Base-by-base conservation (phyloP, 2,888 invertebrate genomes). In the Ectobius pallidus region DNA sequence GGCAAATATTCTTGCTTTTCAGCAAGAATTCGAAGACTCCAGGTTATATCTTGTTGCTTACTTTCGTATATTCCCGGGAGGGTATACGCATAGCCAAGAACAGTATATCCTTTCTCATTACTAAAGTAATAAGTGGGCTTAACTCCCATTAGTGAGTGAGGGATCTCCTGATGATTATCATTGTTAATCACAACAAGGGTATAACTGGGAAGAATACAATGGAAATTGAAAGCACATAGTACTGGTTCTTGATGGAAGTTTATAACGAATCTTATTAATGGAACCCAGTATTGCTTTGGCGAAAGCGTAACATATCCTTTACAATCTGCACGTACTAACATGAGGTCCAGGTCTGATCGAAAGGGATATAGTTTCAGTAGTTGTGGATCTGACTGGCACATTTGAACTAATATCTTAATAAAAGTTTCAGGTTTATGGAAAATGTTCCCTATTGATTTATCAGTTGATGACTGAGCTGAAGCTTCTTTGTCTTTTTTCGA, bases 51-150 rank as follows among this genome's bases (percentile, higher is more conserved):
- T 14, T 32, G 58, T 2, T 67, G 39, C 7, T 75, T 65, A 0
- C 77, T 75, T 32, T 32, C 76, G 76, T 77, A 77, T n/a, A n/a
- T n/a, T n/a, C n/a, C n/a, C n/a, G n/a, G n/a, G n/a, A n/a, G n/a
- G n/a, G n/a, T n/a, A n/a, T n/a, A n/a, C 0, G 80, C 79, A 18
- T 81, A 80, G 16, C 77, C 79, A 27, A 80, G 74, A 0, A 80
- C 55, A 9, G 80, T 80, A 69, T 80, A 81, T 1, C 80, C 81
- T 0, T 62, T n/a, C 7, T 71, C 65, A 7, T 72, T 68, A 1
- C 77, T 25, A 0, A 22, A 22, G 34, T 78, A 80, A 11, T 1
- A 32, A 6, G n/a, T n/a, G 1, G 61, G 61, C 14, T n/a, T 7
- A n/a, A 25, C 14, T 11, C 32, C 61, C 18, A 61, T 30, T 2